phyloP scores from a whole-genome alignment of 2,113 vertebrate species.

The Tetrao urogallus region DNA sequence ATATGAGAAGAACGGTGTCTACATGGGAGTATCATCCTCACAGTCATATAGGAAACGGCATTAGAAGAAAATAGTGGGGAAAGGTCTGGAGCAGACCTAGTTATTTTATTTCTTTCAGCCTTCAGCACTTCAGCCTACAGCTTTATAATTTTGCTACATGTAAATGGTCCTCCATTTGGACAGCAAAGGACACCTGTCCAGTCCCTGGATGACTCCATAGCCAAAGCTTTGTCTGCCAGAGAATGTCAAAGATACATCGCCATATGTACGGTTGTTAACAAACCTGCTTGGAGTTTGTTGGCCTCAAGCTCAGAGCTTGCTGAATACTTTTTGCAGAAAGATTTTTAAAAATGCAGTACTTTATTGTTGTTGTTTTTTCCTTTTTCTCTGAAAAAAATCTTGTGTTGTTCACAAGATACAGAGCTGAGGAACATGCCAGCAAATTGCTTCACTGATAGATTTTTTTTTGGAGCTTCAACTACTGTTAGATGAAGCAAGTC shows the following conservation, averaged over 20 bases:
- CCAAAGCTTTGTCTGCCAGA: background rate
- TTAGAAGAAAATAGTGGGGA: background rate
- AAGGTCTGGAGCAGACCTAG: background rate
- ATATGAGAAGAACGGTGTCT: background rate
- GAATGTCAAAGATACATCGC: background rate
- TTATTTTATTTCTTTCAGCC: background rate
- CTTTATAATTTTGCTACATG: background rate
- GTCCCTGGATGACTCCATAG: rapidly evolving
- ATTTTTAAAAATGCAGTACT: background rate
- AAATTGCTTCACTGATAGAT: background rate
- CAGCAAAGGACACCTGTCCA: background rate
- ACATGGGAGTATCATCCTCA: background rate
- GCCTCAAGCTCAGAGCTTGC: background rate
- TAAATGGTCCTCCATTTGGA: background rate
- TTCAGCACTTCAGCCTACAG: background rate
- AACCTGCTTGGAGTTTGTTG: background rate
- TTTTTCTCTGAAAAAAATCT: background rate
- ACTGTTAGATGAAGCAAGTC: background rate
- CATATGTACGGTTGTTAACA: background rate
- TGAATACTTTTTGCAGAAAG: background rate
- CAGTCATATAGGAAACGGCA: background rate
- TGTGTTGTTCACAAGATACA: background rate
- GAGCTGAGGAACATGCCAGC: background rate
- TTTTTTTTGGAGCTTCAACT: background rate
- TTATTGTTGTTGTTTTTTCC: background rate